Percentiles rank a stretch among this genome's conserved stretches.
Conservation (phyloP, 1,140 invertebrate genomes). For the Coenobita brevimanus region DNA sequence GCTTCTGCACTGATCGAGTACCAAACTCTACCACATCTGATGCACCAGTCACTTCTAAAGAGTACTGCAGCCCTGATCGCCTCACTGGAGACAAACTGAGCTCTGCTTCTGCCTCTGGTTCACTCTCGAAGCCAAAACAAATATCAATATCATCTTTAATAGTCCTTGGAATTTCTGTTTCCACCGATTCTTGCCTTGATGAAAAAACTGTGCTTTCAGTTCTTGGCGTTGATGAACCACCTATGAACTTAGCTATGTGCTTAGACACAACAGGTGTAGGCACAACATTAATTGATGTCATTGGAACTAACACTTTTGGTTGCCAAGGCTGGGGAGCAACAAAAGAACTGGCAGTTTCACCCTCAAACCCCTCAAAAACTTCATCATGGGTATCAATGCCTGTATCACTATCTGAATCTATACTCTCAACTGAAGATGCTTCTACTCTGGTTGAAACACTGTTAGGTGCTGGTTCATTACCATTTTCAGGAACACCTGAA, state of each 20-base stretch:
- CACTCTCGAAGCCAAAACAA: slow-evolving; percentile 46
- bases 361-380: slow-evolving; percentile 21
- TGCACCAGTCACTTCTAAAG: slow-evolving; percentile 30
- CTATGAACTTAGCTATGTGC: slow-evolving; percentile 38
- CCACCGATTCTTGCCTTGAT: not conserved
- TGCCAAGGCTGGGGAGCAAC: not conserved
- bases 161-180: not conserved
- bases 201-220: not conserved
- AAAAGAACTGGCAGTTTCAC: slow-evolving; percentile 44
- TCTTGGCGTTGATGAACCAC: slow-evolving; percentile 47
- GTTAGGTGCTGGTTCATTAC: not conserved
- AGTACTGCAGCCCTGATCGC: not conserved
- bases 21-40: not conserved
- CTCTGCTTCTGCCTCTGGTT: slow-evolving; percentile 8
- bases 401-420: not conserved
- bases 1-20: not conserved
- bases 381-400: slow-evolving; percentile 19
- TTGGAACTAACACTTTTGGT: not conserved
- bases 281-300: slow-evolving; percentile 38
- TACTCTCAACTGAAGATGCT: not conserved
- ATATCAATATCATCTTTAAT: slow-evolving; percentile 15
- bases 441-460: not conserved
- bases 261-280: slow-evolving; percentile 45
- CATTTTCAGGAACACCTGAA: not conserved
- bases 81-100: slow-evolving; percentile 39